These are phyloP conservation scores for Pachypeltis micranthus DNA, from an alignment of 1,140 invertebrate species.

Conservation along the genomic window DNA sequence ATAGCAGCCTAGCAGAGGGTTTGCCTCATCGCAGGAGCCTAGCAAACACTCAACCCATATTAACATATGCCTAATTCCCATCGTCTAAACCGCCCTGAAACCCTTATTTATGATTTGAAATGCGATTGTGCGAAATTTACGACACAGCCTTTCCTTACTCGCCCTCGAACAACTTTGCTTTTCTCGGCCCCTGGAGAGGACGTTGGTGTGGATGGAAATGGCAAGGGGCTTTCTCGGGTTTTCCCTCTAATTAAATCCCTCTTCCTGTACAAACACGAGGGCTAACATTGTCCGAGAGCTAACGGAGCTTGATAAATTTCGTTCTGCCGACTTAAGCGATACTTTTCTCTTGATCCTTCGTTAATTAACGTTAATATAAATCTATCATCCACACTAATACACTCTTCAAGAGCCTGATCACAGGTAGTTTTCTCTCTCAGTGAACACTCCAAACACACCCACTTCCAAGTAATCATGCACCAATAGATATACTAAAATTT, in stretches of 20 bases:
- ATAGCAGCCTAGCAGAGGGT: too few relatives aligned
- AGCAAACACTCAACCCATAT: conserved; percentile 16
- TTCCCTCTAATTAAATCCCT: background rate
- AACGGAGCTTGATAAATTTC: background rate
- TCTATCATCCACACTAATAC: too few relatives aligned
- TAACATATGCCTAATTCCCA: conserved; percentile 21
- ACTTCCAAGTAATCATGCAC: too few relatives aligned
- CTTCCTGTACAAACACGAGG: conserved; percentile 5
- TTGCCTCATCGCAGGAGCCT: too few relatives aligned
- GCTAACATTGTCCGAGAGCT: background rate
- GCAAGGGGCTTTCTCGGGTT: background rate
- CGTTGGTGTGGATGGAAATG: too few relatives aligned
- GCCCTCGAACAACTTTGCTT: background rate
- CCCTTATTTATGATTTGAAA: conserved; percentile 19
- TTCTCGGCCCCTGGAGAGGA: background rate
- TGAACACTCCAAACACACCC: too few relatives aligned
- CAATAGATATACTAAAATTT: too few relatives aligned
- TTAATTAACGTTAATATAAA: conserved; percentile 1
- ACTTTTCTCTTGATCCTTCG: background rate
- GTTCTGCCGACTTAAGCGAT: background rate
- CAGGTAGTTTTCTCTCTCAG: too few relatives aligned
- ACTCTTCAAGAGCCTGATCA: too few relatives aligned
- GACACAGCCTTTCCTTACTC: background rate
- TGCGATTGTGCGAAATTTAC: conserved; percentile 18
- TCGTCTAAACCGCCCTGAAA: conserved; percentile 16